Conservation (phyloP, 2,888 invertebrate genomes). For the Chymomyza amoena region DNA sequence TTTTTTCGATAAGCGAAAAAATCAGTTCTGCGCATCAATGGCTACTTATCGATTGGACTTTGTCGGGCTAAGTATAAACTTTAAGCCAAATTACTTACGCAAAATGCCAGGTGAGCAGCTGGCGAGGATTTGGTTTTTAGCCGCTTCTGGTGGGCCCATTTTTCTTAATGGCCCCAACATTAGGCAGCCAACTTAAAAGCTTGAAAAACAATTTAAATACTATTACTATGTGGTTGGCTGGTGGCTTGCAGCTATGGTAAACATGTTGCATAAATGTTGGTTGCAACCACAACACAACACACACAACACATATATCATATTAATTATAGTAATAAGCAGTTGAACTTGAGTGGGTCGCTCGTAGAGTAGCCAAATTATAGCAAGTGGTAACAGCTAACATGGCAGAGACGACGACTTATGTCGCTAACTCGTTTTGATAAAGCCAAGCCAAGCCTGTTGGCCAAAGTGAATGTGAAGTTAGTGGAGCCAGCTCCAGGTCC, state of each 20-base stretch:
- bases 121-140: not conserved
- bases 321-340: constrained; percentile 54
- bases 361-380: not conserved
- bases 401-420: not conserved
- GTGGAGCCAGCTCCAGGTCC: not conserved
- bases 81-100: constrained; percentile 13
- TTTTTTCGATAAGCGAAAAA: constrained; percentile 73
- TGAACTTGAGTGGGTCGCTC: constrained; percentile 24
- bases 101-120: not conserved
- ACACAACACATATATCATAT: constrained; percentile 55
- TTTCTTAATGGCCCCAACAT: not conserved
- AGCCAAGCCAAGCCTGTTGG: not conserved
- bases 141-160: not conserved
- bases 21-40: not conserved
- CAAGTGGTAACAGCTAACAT: not conserved
- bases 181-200: not conserved
- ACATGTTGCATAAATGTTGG: constrained; percentile 60
- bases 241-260: constrained; percentile 19
- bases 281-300: constrained; percentile 14
- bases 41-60: not conserved
- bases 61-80: not conserved
- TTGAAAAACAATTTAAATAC: not conserved
- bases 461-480: not conserved
- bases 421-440: not conserved
- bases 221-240: not conserved